These are phyloP conservation scores for Hyperopisus bebe DNA, from an alignment of 2,113 vertebrate species.

Conservation along the genomic window DNA sequence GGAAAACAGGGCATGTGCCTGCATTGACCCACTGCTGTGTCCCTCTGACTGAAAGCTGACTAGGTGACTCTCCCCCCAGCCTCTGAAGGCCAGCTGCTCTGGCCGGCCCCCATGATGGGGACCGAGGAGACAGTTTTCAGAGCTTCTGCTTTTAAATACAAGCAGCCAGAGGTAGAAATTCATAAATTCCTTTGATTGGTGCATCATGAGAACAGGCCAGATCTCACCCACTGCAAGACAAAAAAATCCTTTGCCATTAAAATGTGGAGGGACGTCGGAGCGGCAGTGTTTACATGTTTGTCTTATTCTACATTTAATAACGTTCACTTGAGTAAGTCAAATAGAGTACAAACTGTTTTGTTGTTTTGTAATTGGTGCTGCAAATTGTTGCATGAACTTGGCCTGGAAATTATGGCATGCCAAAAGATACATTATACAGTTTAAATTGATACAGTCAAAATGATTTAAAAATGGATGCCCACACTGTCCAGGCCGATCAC, in stretches of 20 bases:
- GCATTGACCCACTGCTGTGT: background rate
- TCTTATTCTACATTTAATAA: background rate
- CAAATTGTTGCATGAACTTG: background rate
- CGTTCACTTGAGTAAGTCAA: background rate
- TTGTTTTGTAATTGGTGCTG: background rate
- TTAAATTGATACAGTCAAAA: background rate
- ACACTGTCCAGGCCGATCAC: background rate
- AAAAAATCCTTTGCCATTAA: background rate
- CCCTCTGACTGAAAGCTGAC: background rate
- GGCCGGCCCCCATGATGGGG: background rate
- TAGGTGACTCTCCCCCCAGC: background rate
- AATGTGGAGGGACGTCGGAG: background rate
- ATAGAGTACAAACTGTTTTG: background rate
- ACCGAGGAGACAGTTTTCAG: background rate
- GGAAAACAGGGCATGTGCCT: background rate
- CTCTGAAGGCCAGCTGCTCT: background rate
- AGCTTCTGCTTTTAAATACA: constrained; percentile 12
- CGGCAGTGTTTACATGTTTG: background rate
- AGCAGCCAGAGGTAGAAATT: background rate
- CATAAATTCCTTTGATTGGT: constrained; percentile 5
- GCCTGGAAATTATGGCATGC: background rate
- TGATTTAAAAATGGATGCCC: background rate
- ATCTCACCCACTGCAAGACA: background rate
- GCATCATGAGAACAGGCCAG: background rate
- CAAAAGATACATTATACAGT: background rate